phyloP scores from a whole-genome alignment of 2,113 vertebrate genomes.

The Platichthys flesus region DNA sequence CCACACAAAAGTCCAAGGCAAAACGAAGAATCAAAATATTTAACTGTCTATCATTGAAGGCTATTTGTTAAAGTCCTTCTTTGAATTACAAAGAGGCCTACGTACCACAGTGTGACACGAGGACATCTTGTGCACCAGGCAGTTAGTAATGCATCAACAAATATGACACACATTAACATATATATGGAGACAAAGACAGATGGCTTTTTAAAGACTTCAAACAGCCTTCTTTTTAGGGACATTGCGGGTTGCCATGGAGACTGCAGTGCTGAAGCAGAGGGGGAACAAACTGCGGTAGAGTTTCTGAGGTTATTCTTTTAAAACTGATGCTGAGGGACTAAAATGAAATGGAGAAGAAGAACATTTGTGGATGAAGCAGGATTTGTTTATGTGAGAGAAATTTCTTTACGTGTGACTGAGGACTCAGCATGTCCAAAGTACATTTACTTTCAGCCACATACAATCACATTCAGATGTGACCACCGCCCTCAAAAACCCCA shows the following conservation, averaged over 20 bases:
- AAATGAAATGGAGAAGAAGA: neutral
- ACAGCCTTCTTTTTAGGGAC: neutral
- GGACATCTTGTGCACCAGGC: conserved; percentile 19
- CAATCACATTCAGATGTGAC: too few species aligned
- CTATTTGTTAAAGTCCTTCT: conserved; percentile 12
- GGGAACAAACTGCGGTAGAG: conserved; percentile 12
- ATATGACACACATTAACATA: conserved; percentile 11
- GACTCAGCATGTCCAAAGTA: neutral
- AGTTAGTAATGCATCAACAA: conserved; percentile 23
- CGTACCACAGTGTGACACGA: conserved; percentile 3
- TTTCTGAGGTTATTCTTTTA: conserved; percentile 8
- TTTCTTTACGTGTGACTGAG: neutral
- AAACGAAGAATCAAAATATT: neutral
- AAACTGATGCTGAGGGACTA: neutral
- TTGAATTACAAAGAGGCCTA: neutral
- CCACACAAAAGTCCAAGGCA: too few species aligned
- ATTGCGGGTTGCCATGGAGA: conserved; percentile 25
- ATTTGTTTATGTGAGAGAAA: neutral
- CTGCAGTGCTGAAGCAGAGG: conserved; percentile 8
- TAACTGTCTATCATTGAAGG: neutral
- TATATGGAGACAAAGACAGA: conserved; percentile 39
- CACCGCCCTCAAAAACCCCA: too few species aligned
- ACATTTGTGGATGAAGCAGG: neutral
- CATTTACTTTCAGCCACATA: too few species aligned
- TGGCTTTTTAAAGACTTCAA: conserved; percentile 41